A percentile compares a stretch with the other conserved stretches of the same genome.
phyloP scores from a whole-genome alignment of 2,888 invertebrate genomes.

The Synanthedon andrenaeformis region DNA sequence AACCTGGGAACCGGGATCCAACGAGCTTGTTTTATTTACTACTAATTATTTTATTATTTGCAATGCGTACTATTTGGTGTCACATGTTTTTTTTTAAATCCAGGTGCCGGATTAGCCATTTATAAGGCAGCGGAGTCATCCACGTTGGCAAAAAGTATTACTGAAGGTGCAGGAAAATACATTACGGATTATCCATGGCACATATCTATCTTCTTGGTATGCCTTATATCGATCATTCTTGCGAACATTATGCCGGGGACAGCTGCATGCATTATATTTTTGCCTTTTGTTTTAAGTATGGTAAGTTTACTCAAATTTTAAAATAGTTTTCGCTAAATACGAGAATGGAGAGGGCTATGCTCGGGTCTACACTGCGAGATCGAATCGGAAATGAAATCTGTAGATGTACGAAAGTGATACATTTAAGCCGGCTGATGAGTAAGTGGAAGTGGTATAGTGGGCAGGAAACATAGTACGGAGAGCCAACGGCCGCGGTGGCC shows the following conservation, averaged over 20 bases:
- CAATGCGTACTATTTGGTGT: not conserved
- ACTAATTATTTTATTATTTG: no score
- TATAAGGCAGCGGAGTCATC: constrained; percentile 9
- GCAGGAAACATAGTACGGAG: no score
- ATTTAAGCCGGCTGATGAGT: no score
- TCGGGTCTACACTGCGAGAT: no score
- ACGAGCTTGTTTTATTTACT: no score
- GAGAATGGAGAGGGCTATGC: no score
- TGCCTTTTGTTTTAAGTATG: constrained; percentile 33
- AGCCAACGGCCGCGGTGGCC: no score
- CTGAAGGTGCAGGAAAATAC: constrained; percentile 8
- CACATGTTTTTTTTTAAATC: constrained; percentile 5
- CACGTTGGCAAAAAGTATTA: constrained; percentile 9
- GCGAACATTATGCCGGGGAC: constrained; percentile 29
- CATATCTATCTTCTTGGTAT: constrained; percentile 18
- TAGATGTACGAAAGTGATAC: no score
- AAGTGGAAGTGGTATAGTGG: no score
- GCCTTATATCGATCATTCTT: constrained; percentile 18
- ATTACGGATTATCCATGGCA: constrained; percentile 16
- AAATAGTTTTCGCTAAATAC: no score
- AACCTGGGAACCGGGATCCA: no score
- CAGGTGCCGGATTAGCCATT: constrained; percentile 27
- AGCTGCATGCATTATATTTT: constrained; percentile 20
- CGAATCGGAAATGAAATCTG: no score
- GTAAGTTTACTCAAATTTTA: constrained; percentile 14